phyloP scores from a whole-genome alignment of 2,888 invertebrate species.

The Myopa testacea region DNA sequence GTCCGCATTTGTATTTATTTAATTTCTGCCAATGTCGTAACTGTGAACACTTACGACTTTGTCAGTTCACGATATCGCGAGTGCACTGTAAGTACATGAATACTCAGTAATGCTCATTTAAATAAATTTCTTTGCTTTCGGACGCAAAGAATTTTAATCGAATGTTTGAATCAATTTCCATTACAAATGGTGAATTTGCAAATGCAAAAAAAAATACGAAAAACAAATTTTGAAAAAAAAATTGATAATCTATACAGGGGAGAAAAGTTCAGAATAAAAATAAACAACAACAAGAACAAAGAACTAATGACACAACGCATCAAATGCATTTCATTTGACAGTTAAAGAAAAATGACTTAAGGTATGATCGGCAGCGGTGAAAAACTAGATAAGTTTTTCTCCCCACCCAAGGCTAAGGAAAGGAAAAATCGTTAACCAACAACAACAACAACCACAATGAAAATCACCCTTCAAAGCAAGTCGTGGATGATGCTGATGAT shows the following conservation, averaged over 20 bases:
- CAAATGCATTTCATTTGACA: conserved; percentile 27
- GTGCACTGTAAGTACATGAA: too few relatives aligned
- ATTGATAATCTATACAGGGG: not conserved
- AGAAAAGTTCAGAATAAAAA: not conserved
- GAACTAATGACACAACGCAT: conserved; percentile 32
- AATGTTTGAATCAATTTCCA: not conserved
- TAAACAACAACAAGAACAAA: not conserved
- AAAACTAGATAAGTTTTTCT: not conserved
- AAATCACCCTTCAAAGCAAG: conserved; percentile 28
- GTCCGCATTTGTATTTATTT: too few relatives aligned
- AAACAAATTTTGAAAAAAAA: not conserved
- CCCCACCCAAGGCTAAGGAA: conserved; percentile 30
- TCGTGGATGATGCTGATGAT: not conserved
- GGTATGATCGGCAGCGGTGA: conserved; percentile 19
- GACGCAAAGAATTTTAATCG: too few relatives aligned
- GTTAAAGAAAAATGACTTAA: conserved; percentile 34
- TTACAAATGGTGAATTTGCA: conserved; percentile 6
- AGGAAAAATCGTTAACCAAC: conserved; percentile 26
- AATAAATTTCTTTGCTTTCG: too few relatives aligned
- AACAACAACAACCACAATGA: conserved; percentile 3
- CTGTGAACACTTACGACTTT: too few relatives aligned
- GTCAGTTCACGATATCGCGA: too few relatives aligned
- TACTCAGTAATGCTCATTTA: too few relatives aligned
- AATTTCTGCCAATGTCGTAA: too few relatives aligned
- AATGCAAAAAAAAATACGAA: not conserved